Conservation (phyloP, 1,140 invertebrate species). For the Carcinoscorpius rotundicauda region DNA sequence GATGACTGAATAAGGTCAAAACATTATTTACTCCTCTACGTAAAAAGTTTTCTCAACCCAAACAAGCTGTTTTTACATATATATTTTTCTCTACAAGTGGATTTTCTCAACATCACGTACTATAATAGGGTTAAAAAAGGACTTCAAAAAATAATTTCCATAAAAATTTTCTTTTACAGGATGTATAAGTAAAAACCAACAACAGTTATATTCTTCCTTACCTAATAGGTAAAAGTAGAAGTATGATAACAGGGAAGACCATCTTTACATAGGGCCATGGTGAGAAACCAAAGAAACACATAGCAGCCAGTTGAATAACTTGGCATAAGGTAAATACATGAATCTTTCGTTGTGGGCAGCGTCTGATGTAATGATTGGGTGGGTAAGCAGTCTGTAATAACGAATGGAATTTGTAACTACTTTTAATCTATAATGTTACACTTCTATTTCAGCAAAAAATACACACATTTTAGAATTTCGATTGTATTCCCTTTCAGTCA, state of each 20-base stretch:
- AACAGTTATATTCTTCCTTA: conserved; percentile 25
- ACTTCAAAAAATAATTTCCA: no score
- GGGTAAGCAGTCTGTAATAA: conserved; percentile 45
- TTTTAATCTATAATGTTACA: background rate
- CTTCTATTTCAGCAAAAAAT: no score
- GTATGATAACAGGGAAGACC: conserved; percentile 49
- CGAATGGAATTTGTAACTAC: background rate
- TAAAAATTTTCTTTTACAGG: background rate
- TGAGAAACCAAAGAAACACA: conserved; percentile 50
- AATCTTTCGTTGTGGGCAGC: conserved; percentile 52
- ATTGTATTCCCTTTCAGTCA: no score
- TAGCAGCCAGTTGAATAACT: conserved; percentile 44
- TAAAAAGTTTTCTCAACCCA: no score
- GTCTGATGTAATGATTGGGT: conserved; percentile 51
- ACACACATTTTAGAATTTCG: no score
- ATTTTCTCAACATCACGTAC: no score
- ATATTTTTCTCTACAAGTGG: no score
- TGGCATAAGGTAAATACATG: conserved; percentile 49
- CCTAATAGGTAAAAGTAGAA: conserved; percentile 49
- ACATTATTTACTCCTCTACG: no score
- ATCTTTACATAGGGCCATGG: conserved; percentile 50
- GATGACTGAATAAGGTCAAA: no score
- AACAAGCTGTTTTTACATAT: no score
- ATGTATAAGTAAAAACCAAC: conserved; percentile 9
- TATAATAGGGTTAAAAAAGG: no score